Conservation (phyloP, 2,113 vertebrate species). For the Hyperoodon ampullatus region DNA sequence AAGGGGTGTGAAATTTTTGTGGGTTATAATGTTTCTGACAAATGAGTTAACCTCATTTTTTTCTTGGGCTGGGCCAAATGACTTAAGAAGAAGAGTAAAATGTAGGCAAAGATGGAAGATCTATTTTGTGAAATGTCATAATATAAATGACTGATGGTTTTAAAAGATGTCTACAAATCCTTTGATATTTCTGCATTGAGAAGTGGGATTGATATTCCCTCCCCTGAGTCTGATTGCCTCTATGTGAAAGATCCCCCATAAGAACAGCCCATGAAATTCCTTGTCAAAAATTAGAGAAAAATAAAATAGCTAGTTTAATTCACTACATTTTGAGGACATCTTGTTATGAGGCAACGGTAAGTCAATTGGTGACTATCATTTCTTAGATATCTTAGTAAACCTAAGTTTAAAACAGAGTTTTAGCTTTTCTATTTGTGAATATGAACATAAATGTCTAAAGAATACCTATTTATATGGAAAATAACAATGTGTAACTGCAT, state of each 20-base stretch:
- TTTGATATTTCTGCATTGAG: background rate
- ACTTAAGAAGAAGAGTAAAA: background rate
- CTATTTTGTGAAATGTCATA: background rate
- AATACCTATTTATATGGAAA: background rate
- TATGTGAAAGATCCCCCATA: accelerated
- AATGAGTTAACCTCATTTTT: background rate
- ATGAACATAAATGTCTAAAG: background rate
- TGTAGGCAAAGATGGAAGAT: background rate
- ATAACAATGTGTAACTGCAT: background rate
- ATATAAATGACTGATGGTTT: background rate
- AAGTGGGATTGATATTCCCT: accelerated
- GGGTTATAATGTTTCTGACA: background rate
- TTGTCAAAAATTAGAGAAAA: background rate
- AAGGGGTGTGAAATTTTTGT: background rate
- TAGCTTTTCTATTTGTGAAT: background rate
- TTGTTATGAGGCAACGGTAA: background rate
- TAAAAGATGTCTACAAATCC: background rate
- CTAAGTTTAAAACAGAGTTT: background rate
- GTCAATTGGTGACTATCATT: background rate
- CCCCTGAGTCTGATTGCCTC: accelerated
- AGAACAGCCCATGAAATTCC: background rate
- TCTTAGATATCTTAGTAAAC: background rate
- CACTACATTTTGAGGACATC: background rate
- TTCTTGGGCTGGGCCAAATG: background rate
- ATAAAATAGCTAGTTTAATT: background rate